Evolutionary conservation across 2,797 vertebrate genomes (phyloP).

Genomic region (Morelia viridis): DNA sequence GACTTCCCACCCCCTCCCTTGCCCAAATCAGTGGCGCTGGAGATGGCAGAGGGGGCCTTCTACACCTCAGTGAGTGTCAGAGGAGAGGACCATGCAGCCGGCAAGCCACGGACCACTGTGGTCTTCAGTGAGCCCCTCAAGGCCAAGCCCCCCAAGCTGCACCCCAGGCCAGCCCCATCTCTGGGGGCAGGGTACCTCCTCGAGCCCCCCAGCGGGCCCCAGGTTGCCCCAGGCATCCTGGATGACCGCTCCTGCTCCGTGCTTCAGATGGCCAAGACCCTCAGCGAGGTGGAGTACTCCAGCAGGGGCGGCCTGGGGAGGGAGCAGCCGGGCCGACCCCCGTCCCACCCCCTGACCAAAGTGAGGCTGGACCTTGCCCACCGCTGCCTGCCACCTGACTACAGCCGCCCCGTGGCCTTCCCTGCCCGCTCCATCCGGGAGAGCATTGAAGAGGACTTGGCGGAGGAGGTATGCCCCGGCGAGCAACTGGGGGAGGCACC

Average conservation of each 20-base stretch:
- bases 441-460: conserved; percentile 91
- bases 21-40: conserved; percentile 80
- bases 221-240: conserved; percentile 49
- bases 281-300: conserved; percentile 90
- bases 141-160: conserved; percentile 64
- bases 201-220: conserved; percentile 39
- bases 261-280: conserved; percentile 94
- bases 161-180: conserved; percentile 58
- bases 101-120: conserved; percentile 2
- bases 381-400: conserved; percentile 71
- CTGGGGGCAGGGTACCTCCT: conserved; percentile 45
- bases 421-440: conserved; percentile 88
- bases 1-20: conserved; percentile 93
- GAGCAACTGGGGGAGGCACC: no score
- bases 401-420: conserved; percentile 79
- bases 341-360: conserved; percentile 67
- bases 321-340: conserved; percentile 65
- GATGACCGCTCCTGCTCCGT: conserved; percentile 96
- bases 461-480: conserved; percentile 82
- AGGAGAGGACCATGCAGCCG: conserved; percentile 43
- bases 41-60: conserved; percentile 73
- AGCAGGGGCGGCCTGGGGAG: conserved; percentile 18
- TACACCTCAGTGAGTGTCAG: conserved; percentile 66
- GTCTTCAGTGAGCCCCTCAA: conserved; percentile 56
- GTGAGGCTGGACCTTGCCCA: conserved; percentile 68